Base-by-base conservation (phyloP, 2,797 vertebrate genomes). In the Iguana delicatissima region DNA sequence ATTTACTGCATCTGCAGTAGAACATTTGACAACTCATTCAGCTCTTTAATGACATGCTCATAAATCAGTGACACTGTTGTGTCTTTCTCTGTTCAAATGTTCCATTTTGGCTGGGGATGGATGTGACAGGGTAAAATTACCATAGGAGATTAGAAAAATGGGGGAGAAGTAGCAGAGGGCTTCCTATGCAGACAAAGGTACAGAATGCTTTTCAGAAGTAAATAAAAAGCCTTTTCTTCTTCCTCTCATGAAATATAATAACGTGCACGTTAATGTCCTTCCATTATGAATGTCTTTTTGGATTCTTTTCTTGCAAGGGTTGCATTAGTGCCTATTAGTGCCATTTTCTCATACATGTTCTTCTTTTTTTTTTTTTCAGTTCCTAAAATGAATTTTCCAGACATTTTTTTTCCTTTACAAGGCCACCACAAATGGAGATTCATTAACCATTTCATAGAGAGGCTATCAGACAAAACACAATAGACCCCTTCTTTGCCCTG, bases 51-150 rank as follows among this genome's bases (percentile, higher is more conserved):
- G 93, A 80, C 89, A 91, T 69, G 29, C 18, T 77, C 89, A 24
- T 76, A 94, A 89, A 46, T 62, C 89, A 94, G 84, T 90, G 93
- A 93, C 1, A 0, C 72, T 76, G 57, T 76, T 89, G 42, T 69
- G 88, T 94, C 72, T 94, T 86, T 92, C 93, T 93, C 1, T 32
- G 93, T 76, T 92, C 85, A 84, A 89, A 95, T 90, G 89, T 87
- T 89, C 85, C 77, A 89, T 0, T 89, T 92, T 20, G 86, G 10
- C 55, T 94, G 67, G 86, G 90, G 64, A 57, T 87, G 95, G 92
- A 92, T 0, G 89, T 88, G 86, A 80, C 32, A 92, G 42, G 32
- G 57, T 64, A 79, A 93, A 10, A 94, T 82, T 94, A n/a, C 76
- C 72, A 0, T 12, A 91, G 4, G 81, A 52, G 62, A 77, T 81